Base-by-base conservation (phyloP, 2,797 vertebrate genomes). In the Masticophis lateralis region DNA sequence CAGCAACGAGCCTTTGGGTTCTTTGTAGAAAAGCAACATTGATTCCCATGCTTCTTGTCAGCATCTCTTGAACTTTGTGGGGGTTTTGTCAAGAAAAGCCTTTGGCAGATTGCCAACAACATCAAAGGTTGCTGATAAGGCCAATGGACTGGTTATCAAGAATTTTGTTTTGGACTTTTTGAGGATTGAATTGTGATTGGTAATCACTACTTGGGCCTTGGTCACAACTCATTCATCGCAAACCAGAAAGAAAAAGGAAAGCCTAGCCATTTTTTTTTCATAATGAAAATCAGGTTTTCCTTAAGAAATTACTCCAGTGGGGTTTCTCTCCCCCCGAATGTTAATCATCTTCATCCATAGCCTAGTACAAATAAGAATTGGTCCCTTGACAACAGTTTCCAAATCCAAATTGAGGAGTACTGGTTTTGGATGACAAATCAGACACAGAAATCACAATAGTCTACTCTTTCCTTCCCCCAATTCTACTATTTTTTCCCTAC, bases 311-410 rank as follows among this genome's bases (percentile, higher is more conserved):
- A 43, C 18, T 43, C 18, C 37, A 69, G 14, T 69, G n/a, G 28
- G 28, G 6, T 16, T 32, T 2, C 13, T 0, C 3, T 3, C 0
- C 13, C 56, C 3, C 14, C 1, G 8, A 79, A 79, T 11, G 18
- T 47, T 79, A 79, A 79, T 43, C 18, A 25, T 79, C 74, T 79
- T 43, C 37, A 79, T 37, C 74, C 74, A 5, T 43, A 79, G 74
- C n/a, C n/a, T 20, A 47, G 18, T 37, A 27, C 2, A 37, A 47
- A 37, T 10, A 18, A 27, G 27, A 16, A 9, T 32, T 63, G 43
- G 61, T 89, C 59, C 25, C 27, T 51, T 51, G 60, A 61, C 32
- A 59, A 53, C 16, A 55, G 27, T 53, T 90, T 32, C 47, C 61
- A 69, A 55, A 60, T 91, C 27, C 37, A 16, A 25, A n/a, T 11